A percentile compares a stretch with the other conserved stretches of the same genome.
phyloP scores from a whole-genome alignment of 2,888 invertebrate genomes.

The Nasonovia ribisnigri region DNA sequence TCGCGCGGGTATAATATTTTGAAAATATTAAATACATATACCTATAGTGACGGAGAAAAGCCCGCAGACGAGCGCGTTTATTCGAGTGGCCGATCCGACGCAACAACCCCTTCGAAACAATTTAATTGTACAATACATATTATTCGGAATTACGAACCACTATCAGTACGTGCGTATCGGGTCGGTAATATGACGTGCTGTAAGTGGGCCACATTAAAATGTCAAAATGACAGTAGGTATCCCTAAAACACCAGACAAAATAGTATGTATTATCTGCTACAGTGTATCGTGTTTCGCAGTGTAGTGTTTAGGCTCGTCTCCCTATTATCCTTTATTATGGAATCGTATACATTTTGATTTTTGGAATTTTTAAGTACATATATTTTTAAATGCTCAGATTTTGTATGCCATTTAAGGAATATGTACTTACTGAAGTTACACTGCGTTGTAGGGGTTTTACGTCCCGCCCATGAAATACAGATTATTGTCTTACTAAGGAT shows the following conservation, averaged over 20 bases:
- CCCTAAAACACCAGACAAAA: background rate
- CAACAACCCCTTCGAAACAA: slow-evolving; percentile 20
- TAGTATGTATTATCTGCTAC: background rate
- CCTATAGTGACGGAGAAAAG: background rate
- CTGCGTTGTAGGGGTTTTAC: too few relatives aligned
- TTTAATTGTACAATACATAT: background rate
- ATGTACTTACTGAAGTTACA: too few relatives aligned
- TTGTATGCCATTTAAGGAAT: background rate
- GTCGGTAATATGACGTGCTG: background rate
- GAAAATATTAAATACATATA: background rate
- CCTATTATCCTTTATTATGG: background rate
- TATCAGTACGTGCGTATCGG: background rate
- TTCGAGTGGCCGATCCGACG: background rate
- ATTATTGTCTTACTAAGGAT: too few relatives aligned
- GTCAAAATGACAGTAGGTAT: background rate
- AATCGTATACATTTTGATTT: background rate
- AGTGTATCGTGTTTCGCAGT: background rate
- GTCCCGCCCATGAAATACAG: too few relatives aligned
- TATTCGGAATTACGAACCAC: background rate
- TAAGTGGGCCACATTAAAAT: background rate
- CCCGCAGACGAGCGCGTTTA: background rate
- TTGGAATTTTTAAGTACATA: background rate
- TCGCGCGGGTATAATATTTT: background rate
- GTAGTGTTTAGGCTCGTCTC: background rate
- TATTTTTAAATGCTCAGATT: background rate